A percentile compares a stretch with the other conserved stretches of the same genome.
These are phyloP conservation scores for Halcyon senegalensis DNA, from an alignment of 2,113 vertebrate genomes.

Conservation along the genomic window DNA sequence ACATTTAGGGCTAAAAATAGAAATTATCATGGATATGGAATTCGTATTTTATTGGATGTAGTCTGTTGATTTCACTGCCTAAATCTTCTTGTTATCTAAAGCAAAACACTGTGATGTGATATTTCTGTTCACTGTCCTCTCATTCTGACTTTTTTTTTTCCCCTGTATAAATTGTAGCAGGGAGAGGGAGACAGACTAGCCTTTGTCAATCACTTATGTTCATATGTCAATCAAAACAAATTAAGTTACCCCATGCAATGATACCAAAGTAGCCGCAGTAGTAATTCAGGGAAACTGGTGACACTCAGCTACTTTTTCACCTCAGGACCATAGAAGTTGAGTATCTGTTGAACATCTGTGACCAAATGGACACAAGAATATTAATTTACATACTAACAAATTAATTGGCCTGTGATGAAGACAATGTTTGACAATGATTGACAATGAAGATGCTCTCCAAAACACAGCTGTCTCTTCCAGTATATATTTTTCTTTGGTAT, in stretches of 20 bases:
- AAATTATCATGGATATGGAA: background rate
- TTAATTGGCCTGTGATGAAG: background rate
- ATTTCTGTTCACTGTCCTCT: background rate
- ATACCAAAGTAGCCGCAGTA: background rate
- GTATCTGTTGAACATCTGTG: background rate
- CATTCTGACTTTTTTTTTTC: accelerated
- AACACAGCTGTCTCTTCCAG: background rate
- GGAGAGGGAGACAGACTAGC: background rate
- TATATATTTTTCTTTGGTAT: background rate
- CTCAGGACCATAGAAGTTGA: background rate
- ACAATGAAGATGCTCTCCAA: background rate
- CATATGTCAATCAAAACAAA: background rate
- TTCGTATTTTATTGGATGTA: background rate
- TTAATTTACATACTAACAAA: background rate
- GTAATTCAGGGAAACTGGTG: background rate
- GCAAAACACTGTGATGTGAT: background rate
- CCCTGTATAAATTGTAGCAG: background rate
- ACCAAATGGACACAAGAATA: background rate
- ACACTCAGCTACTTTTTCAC: background rate
- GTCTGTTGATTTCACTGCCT: background rate
- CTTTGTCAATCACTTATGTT: background rate
- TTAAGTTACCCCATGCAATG: background rate
- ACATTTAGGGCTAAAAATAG: background rate
- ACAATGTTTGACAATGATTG: background rate
- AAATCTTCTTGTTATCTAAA: background rate